Conservation (phyloP, 2,797 vertebrate species). For the Gouania willdenowi region DNA sequence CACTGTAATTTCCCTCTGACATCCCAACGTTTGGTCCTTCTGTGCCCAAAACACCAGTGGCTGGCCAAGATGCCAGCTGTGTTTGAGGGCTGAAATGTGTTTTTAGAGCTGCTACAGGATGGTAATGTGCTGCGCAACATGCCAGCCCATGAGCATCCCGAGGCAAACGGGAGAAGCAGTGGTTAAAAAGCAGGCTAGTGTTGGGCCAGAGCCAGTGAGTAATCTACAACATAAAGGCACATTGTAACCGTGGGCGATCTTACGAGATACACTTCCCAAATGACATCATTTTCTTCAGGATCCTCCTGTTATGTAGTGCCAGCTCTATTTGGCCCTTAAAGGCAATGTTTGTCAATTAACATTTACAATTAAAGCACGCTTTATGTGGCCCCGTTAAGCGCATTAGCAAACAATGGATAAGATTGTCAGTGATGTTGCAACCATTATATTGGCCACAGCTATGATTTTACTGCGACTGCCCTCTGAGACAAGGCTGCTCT, state of each 20-base stretch:
- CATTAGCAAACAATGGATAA: slow-evolving; percentile 59
- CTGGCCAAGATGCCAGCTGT: slow-evolving; percentile 78
- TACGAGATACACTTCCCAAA: slow-evolving; percentile 59
- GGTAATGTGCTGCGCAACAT: slow-evolving; percentile 74
- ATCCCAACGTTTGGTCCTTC: slow-evolving; percentile 41
- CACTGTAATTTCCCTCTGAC: slow-evolving; percentile 53
- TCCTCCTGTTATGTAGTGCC: slow-evolving; percentile 55
- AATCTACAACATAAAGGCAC: slow-evolving; percentile 71
- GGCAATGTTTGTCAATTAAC: slow-evolving; percentile 67
- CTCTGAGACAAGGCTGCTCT: slow-evolving; percentile 3
- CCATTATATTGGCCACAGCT: slow-evolving; percentile 3
- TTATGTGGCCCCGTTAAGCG: slow-evolving; percentile 56
- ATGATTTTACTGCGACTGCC: slow-evolving; percentile 18
- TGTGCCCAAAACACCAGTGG: slow-evolving; percentile 41
- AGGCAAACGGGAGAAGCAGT: slow-evolving; percentile 78
- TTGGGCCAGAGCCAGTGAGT: slow-evolving; percentile 72
- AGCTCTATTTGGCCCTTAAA: slow-evolving; percentile 58
- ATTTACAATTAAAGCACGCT: slow-evolving; percentile 68
- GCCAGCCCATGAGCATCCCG: slow-evolving; percentile 72
- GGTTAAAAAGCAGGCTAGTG: slow-evolving; percentile 80
- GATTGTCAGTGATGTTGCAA: slow-evolving; percentile 31
- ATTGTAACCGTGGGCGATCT: slow-evolving; percentile 61
- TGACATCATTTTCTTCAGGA: slow-evolving; percentile 32
- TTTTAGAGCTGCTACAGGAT: slow-evolving; percentile 78
- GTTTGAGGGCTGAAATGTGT: slow-evolving; percentile 75